Percentiles rank a stretch among this genome's conserved stretches.
These are phyloP conservation scores for Stenurella melanura DNA, from an alignment of 2,888 invertebrate genomes.

Conservation along the genomic window DNA sequence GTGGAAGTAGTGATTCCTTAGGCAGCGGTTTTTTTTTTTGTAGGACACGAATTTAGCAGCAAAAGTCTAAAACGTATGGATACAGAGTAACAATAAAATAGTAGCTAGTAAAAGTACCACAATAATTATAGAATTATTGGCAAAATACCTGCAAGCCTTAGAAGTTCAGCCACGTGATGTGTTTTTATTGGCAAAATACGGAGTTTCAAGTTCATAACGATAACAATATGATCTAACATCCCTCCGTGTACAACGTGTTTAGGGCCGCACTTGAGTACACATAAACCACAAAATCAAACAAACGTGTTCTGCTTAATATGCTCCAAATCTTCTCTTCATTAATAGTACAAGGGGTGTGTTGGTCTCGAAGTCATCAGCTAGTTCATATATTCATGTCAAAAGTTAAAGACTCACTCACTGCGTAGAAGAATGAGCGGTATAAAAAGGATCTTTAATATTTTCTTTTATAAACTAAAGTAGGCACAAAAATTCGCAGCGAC, in stretches of 20 bases:
- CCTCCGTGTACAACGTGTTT: too few species aligned
- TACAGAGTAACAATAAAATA: too few species aligned
- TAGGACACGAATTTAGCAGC: too few species aligned
- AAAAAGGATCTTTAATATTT: neutral
- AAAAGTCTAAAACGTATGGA: too few species aligned
- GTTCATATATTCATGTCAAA: neutral
- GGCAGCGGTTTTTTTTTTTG: too few species aligned
- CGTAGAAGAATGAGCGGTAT: neutral
- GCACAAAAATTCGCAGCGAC: neutral
- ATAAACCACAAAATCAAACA: neutral
- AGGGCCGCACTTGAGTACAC: neutral
- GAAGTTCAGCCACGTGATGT: neutral
- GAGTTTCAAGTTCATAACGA: neutral
- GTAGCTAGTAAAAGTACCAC: too few species aligned
- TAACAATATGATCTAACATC: neutral
- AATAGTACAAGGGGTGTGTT: neutral
- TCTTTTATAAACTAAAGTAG: slow-evolving; percentile 1
- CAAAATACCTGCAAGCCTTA: too few species aligned
- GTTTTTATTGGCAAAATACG: neutral
- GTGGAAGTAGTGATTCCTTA: too few species aligned
- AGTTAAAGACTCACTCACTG: neutral
- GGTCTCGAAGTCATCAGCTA: neutral
- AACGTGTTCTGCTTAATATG: neutral
- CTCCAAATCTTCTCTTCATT: neutral
- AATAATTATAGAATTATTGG: too few species aligned